Conservation (phyloP, 2,797 vertebrate species). For the Trachurus trachurus region DNA sequence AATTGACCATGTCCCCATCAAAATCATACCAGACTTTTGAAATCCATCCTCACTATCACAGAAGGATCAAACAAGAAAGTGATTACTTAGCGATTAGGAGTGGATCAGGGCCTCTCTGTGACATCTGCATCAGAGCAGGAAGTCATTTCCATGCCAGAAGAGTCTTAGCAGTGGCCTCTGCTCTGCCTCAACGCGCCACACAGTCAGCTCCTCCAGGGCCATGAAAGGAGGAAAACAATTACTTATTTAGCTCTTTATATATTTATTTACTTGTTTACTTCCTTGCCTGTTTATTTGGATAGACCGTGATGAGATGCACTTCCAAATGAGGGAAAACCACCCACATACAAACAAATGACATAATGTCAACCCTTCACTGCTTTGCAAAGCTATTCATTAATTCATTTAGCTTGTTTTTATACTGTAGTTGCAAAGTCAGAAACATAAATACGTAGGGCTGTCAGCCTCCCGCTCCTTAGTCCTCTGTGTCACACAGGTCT, state of each 20-base stretch:
- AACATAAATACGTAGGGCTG: neutral
- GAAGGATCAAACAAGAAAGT: conserved; percentile 77
- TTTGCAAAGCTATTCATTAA: neutral
- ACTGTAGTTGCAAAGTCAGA: neutral
- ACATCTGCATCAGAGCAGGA: conserved; percentile 75
- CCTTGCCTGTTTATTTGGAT: conserved; percentile 26
- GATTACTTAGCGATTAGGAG: conserved; percentile 80
- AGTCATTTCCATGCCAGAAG: conserved; percentile 67
- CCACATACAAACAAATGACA: conserved; percentile 17
- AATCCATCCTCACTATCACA: conserved; percentile 76
- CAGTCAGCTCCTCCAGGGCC: conserved; percentile 23
- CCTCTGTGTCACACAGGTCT: neutral
- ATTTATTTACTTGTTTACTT: conserved; percentile 52
- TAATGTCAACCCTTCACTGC: neutral
- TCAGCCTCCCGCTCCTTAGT: neutral
- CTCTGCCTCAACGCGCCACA: conserved; percentile 30
- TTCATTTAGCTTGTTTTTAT: neutral
- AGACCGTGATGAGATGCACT: conserved; percentile 16
- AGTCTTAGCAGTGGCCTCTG: conserved; percentile 56
- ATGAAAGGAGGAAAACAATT: conserved; percentile 36
- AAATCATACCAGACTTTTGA: conserved; percentile 67
- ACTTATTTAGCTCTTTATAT: conserved; percentile 43
- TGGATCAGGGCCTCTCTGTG: conserved; percentile 80
- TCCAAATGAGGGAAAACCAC: neutral
- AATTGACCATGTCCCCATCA: conserved; percentile 60